phyloP scores from a whole-genome alignment of 2,113 vertebrate species.

The Hippocampus abdominalis region DNA sequence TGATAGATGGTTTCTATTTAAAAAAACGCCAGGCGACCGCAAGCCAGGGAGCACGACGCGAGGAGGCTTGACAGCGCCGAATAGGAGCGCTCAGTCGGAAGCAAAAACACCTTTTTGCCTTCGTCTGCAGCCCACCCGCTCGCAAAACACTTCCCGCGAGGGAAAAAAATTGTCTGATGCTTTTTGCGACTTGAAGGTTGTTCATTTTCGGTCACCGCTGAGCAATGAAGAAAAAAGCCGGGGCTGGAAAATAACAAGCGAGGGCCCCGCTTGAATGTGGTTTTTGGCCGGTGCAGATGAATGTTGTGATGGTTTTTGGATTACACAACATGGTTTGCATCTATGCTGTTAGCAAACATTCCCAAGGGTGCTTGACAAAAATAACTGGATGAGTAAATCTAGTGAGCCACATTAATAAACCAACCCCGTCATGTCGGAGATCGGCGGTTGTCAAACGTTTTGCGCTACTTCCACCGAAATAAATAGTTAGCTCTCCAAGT shows the following conservation, averaged over 20 bases:
- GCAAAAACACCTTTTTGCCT: constrained; percentile 22
- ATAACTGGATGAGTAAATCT: constrained; percentile 38
- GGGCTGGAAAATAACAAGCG: constrained; percentile 21
- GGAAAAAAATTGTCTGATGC: constrained; percentile 22
- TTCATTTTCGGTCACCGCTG: constrained; percentile 20
- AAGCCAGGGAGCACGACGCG: constrained; percentile 57
- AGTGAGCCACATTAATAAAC: neutral
- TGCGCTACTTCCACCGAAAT: too few species aligned
- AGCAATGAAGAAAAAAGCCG: constrained; percentile 21
- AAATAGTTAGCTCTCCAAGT: neutral
- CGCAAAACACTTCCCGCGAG: constrained; percentile 33
- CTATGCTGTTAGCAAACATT: constrained; percentile 38
- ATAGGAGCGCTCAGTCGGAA: constrained; percentile 48
- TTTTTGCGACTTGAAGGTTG: constrained; percentile 21
- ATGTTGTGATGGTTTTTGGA: constrained; percentile 17
- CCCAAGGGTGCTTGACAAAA: constrained; percentile 36
- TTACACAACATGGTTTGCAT: constrained; percentile 20
- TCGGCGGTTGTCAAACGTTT: neutral
- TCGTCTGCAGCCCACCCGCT: constrained; percentile 20
- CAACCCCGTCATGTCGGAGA: neutral
- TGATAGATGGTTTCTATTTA: constrained; percentile 73
- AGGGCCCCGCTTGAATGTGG: constrained; percentile 17
- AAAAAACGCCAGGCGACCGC: constrained; percentile 56
- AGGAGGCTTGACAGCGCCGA: constrained; percentile 60
- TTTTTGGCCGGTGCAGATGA: constrained; percentile 12